A percentile compares a stretch with the other conserved stretches of the same genome.
Conservation (phyloP, 1,140 invertebrate species). For the Hycleus phaleratus region DNA sequence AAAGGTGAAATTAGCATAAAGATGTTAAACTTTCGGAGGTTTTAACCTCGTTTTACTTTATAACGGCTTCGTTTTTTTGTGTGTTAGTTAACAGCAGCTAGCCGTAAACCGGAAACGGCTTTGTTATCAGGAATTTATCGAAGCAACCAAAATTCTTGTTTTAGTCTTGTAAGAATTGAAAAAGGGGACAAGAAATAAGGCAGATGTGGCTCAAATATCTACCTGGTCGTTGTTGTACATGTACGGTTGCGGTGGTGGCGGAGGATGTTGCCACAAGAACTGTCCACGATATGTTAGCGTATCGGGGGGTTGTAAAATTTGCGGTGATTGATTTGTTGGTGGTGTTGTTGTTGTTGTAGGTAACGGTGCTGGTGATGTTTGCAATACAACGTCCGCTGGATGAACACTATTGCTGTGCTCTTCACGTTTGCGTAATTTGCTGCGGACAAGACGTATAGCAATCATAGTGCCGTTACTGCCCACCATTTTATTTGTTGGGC, state of each 20-base stretch:
- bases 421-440: slow-evolving; percentile 75
- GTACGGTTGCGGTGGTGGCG: slow-evolving; percentile 61
- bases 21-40: slow-evolving; percentile 10
- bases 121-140: slow-evolving; percentile 2
- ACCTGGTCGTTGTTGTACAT: slow-evolving; percentile 75
- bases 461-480: slow-evolving; percentile 74
- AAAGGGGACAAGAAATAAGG: no score
- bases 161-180: no score
- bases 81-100: no score
- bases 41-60: slow-evolving; percentile 13
- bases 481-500: slow-evolving; percentile 53
- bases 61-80: slow-evolving; percentile 3
- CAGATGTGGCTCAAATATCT: slow-evolving; percentile 25
- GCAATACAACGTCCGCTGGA: slow-evolving; percentile 54
- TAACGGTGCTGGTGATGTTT: slow-evolving; percentile 41
- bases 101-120: no score
- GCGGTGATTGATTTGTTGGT: slow-evolving; percentile 21
- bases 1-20: slow-evolving; percentile 14
- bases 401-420: slow-evolving; percentile 60
- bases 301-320: slow-evolving; percentile 25
- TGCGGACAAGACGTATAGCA: slow-evolving; percentile 79
- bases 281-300: slow-evolving; percentile 45
- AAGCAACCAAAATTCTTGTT: background rate
- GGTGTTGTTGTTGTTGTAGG: slow-evolving; percentile 21
- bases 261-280: slow-evolving; percentile 71